Percentiles rank a stretch among this genome's conserved stretches.
Conservation (phyloP, 2,888 invertebrate genomes). For the Erynnis tages region DNA sequence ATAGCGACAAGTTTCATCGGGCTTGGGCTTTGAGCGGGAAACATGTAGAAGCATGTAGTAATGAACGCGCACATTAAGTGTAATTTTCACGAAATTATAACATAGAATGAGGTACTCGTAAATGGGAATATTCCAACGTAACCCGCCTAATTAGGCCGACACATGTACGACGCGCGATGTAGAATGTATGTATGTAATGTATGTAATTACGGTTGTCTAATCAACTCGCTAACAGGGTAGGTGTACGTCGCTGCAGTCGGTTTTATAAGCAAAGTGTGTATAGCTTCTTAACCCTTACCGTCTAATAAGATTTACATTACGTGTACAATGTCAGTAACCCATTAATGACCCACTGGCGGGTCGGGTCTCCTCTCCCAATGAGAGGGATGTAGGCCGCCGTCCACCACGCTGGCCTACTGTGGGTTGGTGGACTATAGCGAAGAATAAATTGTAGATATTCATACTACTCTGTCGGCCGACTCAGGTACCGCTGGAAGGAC, state of each 20-base stretch:
- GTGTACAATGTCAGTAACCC: no score
- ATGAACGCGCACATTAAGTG: slow-evolving; percentile 3
- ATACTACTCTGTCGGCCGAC: no score
- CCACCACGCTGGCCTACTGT: no score
- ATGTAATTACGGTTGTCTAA: slow-evolving; percentile 20
- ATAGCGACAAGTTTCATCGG: no score
- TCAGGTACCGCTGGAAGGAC: no score
- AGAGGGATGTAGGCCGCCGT: no score
- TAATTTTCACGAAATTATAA: slow-evolving; percentile 21
- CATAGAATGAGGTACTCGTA: not conserved
- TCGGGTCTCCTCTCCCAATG: no score
- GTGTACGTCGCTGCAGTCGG: not conserved
- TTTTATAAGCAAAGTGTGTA: not conserved
- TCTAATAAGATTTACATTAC: no score
- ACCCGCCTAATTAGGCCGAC: slow-evolving; percentile 21
- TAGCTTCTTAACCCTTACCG: no score
- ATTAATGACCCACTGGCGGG: no score
- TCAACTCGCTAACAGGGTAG: slow-evolving; percentile 18
- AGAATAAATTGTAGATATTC: no score
- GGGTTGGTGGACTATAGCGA: no score
- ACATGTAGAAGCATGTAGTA: not conserved
- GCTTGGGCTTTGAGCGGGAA: not conserved
- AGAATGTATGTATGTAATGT: slow-evolving; percentile 8
- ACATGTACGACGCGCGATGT: slow-evolving; percentile 8
- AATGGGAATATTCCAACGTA: slow-evolving; percentile 10